Evolutionary conservation across 2,888 invertebrate genomes (phyloP).

Genomic region (Eurois occulta): DNA sequence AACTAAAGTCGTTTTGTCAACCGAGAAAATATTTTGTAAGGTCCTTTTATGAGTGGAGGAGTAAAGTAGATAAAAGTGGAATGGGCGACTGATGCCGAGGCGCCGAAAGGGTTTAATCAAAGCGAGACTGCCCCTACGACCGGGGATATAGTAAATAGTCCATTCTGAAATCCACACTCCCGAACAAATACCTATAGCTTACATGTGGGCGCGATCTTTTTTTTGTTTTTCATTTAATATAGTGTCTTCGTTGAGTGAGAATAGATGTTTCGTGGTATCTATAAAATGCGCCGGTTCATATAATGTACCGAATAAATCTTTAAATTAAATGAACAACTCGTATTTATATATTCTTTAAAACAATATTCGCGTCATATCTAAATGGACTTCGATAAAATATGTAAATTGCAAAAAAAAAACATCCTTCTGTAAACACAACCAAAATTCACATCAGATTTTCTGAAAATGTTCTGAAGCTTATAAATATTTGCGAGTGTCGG

Average conservation of each 20-base stretch:
- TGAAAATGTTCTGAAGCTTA: conserved; percentile 46
- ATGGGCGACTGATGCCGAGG: conserved; percentile 76
- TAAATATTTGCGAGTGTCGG: conserved; percentile 64
- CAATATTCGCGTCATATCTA: conserved; percentile 15
- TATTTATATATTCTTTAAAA: not conserved
- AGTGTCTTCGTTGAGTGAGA: conserved; percentile 12
- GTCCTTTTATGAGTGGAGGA: conserved; percentile 77
- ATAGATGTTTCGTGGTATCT: not conserved
- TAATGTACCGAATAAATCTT: not conserved
- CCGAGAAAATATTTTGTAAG: conserved; percentile 77
- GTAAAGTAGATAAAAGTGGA: conserved; percentile 82
- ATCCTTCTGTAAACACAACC: conserved; percentile 29
- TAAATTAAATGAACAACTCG: not conserved
- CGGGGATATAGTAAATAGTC: conserved; percentile 80
- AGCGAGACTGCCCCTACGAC: conserved; percentile 79
- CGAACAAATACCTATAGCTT: conserved; percentile 54
- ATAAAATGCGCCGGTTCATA: not conserved
- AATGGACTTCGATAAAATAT: conserved; percentile 31
- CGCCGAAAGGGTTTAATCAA: conserved; percentile 86
- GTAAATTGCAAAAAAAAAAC: conserved; percentile 21
- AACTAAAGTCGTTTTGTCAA: conserved; percentile 62
- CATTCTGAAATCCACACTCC: conserved; percentile 66
- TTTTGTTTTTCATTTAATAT: conserved; percentile 47
- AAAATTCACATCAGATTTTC: conserved; percentile 46
- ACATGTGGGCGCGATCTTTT: conserved; percentile 38